Evolutionary conservation across 2,113 vertebrate genomes (phyloP).

Genomic region (Lasiurus cinereus): DNA sequence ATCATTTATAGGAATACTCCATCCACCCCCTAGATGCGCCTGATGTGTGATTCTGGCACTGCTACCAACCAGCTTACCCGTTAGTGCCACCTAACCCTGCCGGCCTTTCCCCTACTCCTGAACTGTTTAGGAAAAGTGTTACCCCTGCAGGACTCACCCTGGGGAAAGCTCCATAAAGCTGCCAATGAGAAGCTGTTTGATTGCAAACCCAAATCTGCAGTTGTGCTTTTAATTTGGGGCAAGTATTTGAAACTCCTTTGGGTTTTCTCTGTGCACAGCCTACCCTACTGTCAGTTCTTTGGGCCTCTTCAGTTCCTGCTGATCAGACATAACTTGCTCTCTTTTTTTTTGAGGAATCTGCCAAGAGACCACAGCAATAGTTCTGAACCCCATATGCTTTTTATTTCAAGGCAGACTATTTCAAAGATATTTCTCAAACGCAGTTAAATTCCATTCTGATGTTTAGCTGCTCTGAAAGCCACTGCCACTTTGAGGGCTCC

Average conservation of each 20-base stretch:
- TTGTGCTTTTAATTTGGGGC: background rate
- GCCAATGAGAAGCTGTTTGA: background rate
- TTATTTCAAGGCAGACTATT: slow-evolving; percentile 24
- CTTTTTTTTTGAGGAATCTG: background rate
- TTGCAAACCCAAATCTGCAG: background rate
- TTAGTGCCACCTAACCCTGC: background rate
- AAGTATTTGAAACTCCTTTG: background rate
- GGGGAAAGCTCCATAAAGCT: background rate
- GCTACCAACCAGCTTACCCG: background rate
- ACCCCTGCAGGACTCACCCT: background rate
- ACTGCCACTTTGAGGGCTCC: background rate
- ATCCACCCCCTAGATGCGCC: background rate
- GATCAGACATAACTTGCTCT: background rate
- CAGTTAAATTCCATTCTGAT: background rate
- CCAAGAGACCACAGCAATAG: background rate
- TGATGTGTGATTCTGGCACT: background rate
- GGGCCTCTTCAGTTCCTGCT: background rate
- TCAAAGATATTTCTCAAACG: background rate
- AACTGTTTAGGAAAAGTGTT: background rate
- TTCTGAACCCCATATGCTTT: background rate
- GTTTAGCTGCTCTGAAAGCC: background rate
- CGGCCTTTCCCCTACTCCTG: background rate
- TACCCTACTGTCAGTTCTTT: background rate
- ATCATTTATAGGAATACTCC: background rate
- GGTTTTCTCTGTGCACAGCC: background rate